Conservation (phyloP, 2,888 invertebrate species). For the Chrysopilus asiliformis region DNA sequence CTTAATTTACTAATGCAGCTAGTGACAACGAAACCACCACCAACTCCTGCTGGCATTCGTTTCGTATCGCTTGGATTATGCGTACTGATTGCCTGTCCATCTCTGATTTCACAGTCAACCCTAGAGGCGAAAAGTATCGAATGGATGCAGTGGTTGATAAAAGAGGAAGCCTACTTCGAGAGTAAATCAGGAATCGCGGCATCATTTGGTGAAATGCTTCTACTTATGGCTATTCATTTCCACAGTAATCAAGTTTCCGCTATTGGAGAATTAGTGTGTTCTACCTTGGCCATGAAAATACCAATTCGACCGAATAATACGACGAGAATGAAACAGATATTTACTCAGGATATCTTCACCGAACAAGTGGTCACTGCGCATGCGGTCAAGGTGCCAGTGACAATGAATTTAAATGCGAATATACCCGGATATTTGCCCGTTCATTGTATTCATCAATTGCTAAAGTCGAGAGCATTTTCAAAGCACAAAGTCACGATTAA, state of each 20-base stretch:
- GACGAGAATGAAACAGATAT: slow-evolving; percentile 80
- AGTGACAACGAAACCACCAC: slow-evolving; percentile 75
- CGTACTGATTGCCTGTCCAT: slow-evolving; percentile 89
- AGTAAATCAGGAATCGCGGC: slow-evolving; percentile 71
- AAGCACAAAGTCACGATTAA: slow-evolving; percentile 94
- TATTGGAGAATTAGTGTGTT: slow-evolving; percentile 85
- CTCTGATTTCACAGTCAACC: slow-evolving; percentile 57
- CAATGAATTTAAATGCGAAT: slow-evolving; percentile 71
- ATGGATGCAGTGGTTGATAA: slow-evolving; percentile 89
- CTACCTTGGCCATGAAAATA: slow-evolving; percentile 90
- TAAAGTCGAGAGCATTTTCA: slow-evolving; percentile 87
- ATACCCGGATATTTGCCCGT: slow-evolving; percentile 87
- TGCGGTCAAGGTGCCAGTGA: slow-evolving; percentile 92
- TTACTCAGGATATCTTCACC: slow-evolving; percentile 92
- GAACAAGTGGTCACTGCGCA: slow-evolving; percentile 94
- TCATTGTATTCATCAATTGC: slow-evolving; percentile 88
- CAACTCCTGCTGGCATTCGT: slow-evolving; percentile 81
- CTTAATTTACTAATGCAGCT: slow-evolving; percentile 68
- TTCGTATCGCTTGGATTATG: slow-evolving; percentile 88
- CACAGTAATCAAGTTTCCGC: slow-evolving; percentile 89
- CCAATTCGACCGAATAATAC: slow-evolving; percentile 73
- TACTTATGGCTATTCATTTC: slow-evolving; percentile 92
- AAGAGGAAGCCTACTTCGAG: slow-evolving; percentile 80
- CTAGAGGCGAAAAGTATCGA: slow-evolving; percentile 79
- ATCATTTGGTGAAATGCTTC: slow-evolving; percentile 89